phyloP scores from a whole-genome alignment of 2,888 invertebrate genomes.

The Lissocephala sabroskyi region DNA sequence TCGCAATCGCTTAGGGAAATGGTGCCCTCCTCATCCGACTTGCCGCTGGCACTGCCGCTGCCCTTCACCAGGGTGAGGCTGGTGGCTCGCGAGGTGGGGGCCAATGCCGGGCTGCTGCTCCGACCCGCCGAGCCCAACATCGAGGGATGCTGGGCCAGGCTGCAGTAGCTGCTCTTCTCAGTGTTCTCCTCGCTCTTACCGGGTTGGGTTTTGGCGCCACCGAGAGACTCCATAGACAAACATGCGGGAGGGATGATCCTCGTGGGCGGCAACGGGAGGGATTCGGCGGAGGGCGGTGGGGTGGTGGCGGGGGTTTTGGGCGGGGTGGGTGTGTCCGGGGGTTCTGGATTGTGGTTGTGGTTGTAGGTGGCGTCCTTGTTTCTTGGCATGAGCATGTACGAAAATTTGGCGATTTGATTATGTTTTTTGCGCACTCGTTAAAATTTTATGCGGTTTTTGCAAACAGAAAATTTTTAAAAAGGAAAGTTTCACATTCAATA shows the following conservation, averaged over 20 bases:
- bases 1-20: background rate
- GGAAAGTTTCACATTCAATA: conserved; percentile 39
- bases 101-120: conserved; percentile 16
- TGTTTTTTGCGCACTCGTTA: conserved; percentile 11
- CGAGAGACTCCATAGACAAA: conserved; percentile 33
- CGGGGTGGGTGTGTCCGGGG: conserved; percentile 1
- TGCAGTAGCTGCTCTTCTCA: conserved; percentile 18
- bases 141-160: conserved; percentile 18
- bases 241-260: too few relatives aligned
- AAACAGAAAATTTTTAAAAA: conserved; percentile 52
- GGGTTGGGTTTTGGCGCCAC: too few relatives aligned
- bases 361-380: too few relatives aligned
- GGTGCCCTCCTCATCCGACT: background rate
- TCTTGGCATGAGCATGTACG: conserved; percentile 31
- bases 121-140: conserved; percentile 5
- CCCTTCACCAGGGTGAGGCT: too few relatives aligned
- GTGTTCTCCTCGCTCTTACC: background rate
- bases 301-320: too few relatives aligned
- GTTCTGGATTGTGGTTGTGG: conserved; percentile 6
- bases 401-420: conserved; percentile 29
- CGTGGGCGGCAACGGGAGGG: too few relatives aligned
- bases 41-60: conserved; percentile 10
- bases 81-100: conserved; percentile 18
- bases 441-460: conserved; percentile 36
- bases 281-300: too few relatives aligned